Conservation (phyloP, 92 coral and sea anemone species). For the Palythoa grandiflora region DNA sequence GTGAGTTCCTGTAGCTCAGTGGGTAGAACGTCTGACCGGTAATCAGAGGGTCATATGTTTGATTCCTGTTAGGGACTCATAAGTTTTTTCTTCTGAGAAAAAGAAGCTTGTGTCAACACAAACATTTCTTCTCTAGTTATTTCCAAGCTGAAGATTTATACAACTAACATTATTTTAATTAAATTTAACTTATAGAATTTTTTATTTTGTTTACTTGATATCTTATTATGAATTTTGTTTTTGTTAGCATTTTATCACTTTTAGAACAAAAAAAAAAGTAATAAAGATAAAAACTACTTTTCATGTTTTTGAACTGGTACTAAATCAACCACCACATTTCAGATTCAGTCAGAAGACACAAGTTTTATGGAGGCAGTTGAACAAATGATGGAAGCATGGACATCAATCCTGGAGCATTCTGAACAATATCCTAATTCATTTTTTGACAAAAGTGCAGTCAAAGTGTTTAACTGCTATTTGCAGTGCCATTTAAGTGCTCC, state of each 20-base stretch:
- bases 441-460: constrained; percentile 79
- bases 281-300: not conserved
- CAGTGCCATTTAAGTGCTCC: constrained; percentile 90
- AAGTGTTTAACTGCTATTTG: constrained; percentile 83
- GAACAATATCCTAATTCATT: constrained; percentile 75
- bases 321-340: not conserved
- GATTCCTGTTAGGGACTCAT: no score
- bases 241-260: not conserved
- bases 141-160: no score
- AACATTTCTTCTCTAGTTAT: no score
- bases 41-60: no score
- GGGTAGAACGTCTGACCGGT: no score
- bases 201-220: no score
- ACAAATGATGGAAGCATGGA: constrained; percentile 92
- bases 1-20: no score
- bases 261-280: not conserved
- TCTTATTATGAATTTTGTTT: no score
- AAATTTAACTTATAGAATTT: no score
- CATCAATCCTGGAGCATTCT: constrained; percentile 72
- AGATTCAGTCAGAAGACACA: constrained; percentile 96
- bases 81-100: no score
- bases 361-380: constrained; percentile 96
- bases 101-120: no score
- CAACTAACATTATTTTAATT: no score
- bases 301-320: not conserved